Conservation (phyloP, 1,140 invertebrate species). For the Sinonovacula constricta region DNA sequence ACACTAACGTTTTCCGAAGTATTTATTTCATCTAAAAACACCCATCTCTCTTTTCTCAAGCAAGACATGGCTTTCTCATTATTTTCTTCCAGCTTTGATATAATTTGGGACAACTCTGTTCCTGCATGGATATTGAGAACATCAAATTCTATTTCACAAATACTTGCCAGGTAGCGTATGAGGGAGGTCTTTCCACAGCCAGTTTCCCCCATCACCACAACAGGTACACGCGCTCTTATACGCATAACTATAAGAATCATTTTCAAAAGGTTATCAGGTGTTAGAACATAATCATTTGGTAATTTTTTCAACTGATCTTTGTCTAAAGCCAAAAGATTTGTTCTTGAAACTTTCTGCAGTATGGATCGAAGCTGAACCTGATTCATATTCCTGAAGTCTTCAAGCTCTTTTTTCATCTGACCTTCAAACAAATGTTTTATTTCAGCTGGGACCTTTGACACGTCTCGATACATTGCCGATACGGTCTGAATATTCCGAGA, state of each 20-base stretch:
- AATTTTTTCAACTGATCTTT: slow-evolving; percentile 7
- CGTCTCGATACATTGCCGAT: slow-evolving; percentile 51
- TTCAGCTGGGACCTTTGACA: slow-evolving; percentile 28
- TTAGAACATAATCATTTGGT: slow-evolving; percentile 52
- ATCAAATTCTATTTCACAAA: slow-evolving; percentile 41
- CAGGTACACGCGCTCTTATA: slow-evolving; percentile 60
- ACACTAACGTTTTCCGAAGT: slow-evolving; percentile 51
- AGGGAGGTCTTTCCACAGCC: slow-evolving; percentile 73
- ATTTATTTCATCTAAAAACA: slow-evolving; percentile 61
- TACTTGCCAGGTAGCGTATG: slow-evolving; percentile 59
- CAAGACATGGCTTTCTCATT: not conserved
- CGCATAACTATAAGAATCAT: slow-evolving; percentile 61
- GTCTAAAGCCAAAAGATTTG: not conserved
- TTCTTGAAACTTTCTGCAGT: slow-evolving; percentile 47
- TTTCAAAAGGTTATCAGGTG: slow-evolving; percentile 63
- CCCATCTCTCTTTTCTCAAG: slow-evolving; percentile 14
- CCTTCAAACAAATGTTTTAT: slow-evolving; percentile 52
- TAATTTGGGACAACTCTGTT: slow-evolving; percentile 7
- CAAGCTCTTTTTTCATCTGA: slow-evolving; percentile 40
- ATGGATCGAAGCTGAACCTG: slow-evolving; percentile 35
- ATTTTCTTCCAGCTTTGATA: not conserved
- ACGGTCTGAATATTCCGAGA: slow-evolving; percentile 51
- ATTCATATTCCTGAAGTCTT: slow-evolving; percentile 33
- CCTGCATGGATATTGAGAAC: slow-evolving; percentile 57
- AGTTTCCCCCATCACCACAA: slow-evolving; percentile 73